These are phyloP conservation scores for Drosophila parvula DNA, from an alignment of 1,140 invertebrate genomes.

Conservation along the genomic window DNA sequence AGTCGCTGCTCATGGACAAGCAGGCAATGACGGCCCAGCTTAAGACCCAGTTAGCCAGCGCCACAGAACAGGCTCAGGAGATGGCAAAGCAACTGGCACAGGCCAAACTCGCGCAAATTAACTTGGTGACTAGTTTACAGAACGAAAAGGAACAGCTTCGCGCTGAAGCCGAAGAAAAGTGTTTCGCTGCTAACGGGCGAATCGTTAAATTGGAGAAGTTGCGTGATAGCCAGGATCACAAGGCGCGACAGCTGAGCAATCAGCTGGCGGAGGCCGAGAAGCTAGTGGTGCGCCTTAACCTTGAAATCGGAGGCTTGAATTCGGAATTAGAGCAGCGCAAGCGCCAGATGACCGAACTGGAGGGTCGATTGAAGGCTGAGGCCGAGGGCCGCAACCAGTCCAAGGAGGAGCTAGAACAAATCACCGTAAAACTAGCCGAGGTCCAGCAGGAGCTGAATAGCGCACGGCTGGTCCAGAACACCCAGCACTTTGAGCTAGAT, in stretches of 20 bases:
- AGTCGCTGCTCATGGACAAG: conserved; percentile 36
- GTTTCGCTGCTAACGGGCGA: conserved; percentile 1
- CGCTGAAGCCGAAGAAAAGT: conserved; percentile 4
- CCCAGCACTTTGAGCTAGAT: conserved; percentile 21
- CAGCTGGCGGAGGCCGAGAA: conserved; percentile 20
- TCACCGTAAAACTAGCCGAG: conserved; percentile 1
- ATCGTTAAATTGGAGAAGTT: conserved; percentile 23
- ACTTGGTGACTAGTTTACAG: conserved; percentile 17
- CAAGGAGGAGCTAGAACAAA: neutral
- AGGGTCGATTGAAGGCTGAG: neutral
- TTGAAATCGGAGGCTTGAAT: conserved; percentile 60
- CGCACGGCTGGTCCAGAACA: conserved; percentile 5
- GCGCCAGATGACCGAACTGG: neutral
- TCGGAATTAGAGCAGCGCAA: conserved; percentile 33
- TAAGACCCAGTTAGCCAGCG: conserved; percentile 1
- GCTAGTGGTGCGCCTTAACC: conserved; percentile 41
- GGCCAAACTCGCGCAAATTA: conserved; percentile 4
- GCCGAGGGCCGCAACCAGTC: neutral
- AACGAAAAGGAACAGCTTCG: conserved; percentile 32
- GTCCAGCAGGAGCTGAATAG: conserved; percentile 19
- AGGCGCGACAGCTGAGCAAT: neutral
- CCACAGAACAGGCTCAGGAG: conserved; percentile 10
- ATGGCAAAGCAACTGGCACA: neutral
- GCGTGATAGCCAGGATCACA: conserved; percentile 16
- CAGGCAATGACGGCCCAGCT: conserved; percentile 17